phyloP scores from a whole-genome alignment of 2,888 invertebrate genomes.

The Agrochola macilenta region DNA sequence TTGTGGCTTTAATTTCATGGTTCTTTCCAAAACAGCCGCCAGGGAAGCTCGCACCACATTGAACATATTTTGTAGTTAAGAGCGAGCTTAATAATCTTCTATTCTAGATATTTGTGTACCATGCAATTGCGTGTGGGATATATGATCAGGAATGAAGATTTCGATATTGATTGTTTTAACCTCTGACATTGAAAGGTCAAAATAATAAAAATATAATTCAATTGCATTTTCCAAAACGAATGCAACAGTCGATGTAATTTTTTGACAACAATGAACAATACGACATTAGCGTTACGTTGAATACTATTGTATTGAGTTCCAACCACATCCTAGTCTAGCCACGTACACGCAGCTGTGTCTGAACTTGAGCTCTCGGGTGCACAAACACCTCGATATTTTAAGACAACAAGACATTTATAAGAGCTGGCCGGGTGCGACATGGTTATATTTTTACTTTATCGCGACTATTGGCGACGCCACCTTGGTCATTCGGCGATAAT shows the following conservation, averaged over 20 bases:
- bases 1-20: background rate
- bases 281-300: background rate
- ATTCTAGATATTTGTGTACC: background rate
- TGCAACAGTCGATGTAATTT: background rate
- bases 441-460: background rate
- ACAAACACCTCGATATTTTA: background rate
- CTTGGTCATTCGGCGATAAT: background rate
- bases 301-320: background rate
- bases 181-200: slow-evolving; percentile 1
- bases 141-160: background rate
- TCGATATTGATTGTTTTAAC: background rate
- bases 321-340: background rate
- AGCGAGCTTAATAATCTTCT: background rate
- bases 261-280: slow-evolving; percentile 10
- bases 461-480: background rate
- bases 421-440: background rate
- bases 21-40: background rate
- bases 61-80: background rate
- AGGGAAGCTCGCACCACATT: too few species aligned
- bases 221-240: background rate
- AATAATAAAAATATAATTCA: background rate
- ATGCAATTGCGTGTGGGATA: background rate
- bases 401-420: background rate
- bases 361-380: background rate
- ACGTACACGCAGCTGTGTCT: slow-evolving; percentile 8